phyloP scores from a whole-genome alignment of 2,888 invertebrate genomes.

The Andrena minutula region DNA sequence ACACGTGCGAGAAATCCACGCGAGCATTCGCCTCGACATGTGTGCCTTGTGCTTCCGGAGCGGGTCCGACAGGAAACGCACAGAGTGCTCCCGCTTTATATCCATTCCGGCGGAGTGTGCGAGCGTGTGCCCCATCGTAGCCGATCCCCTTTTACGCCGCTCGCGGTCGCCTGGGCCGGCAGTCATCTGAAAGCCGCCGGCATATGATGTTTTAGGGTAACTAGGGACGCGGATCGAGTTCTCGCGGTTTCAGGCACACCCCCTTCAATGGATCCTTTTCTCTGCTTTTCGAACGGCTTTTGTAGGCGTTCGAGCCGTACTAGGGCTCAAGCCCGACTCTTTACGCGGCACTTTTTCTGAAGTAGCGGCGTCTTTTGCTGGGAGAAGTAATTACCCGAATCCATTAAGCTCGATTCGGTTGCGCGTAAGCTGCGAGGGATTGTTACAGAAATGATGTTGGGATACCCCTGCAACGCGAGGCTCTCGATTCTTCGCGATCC shows the following conservation, averaged over 20 bases:
- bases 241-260: slow-evolving; percentile 53
- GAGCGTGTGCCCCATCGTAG: slow-evolving; percentile 14
- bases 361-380: slow-evolving; percentile 24
- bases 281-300: slow-evolving; percentile 38
- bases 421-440: slow-evolving; percentile 19
- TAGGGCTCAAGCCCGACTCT: slow-evolving; percentile 38
- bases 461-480: background rate
- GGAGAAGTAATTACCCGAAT: slow-evolving; percentile 56
- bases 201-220: slow-evolving; percentile 46
- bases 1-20: slow-evolving; percentile 35
- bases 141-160: slow-evolving; percentile 42
- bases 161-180: slow-evolving; percentile 36
- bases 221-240: slow-evolving; percentile 49
- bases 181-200: slow-evolving; percentile 52
- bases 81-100: slow-evolving; percentile 61
- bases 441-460: slow-evolving; percentile 9
- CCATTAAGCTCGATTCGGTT: slow-evolving; percentile 54
- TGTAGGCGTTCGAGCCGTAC: slow-evolving; percentile 9
- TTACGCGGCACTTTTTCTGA: slow-evolving; percentile 43
- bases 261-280: slow-evolving; percentile 24
- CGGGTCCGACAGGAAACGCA: slow-evolving; percentile 54
- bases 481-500: slow-evolving; percentile 44
- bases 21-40: slow-evolving; percentile 22
- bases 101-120: slow-evolving; percentile 11
- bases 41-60: slow-evolving; percentile 48